phyloP scores from a whole-genome alignment of 2,113 vertebrate genomes.

The Alces alces region DNA sequence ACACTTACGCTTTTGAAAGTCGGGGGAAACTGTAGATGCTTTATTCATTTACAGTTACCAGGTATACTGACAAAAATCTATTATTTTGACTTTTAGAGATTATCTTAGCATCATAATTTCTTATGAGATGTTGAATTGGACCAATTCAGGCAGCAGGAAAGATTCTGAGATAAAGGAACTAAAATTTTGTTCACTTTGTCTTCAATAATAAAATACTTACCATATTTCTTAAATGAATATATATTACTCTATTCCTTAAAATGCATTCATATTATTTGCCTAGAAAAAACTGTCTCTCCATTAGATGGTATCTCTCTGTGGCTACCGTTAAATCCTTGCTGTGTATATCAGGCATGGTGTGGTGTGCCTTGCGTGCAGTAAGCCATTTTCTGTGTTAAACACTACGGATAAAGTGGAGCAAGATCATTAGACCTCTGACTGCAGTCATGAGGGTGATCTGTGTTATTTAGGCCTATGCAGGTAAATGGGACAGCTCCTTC shows the following conservation, averaged over 20 bases:
- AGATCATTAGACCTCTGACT: not conserved
- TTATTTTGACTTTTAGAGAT: constrained; percentile 18
- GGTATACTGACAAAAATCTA: not conserved
- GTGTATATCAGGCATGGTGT: not conserved
- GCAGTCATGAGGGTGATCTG: not conserved
- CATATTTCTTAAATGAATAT: not conserved
- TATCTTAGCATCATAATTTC: not conserved
- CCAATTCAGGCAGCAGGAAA: not conserved
- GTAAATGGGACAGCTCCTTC: not conserved
- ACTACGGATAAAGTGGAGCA: not conserved
- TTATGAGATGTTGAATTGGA: not conserved
- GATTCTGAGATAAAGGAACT: not conserved
- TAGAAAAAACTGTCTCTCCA: not conserved
- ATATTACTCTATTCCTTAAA: not conserved
- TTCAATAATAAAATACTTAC: not conserved
- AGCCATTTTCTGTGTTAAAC: not conserved
- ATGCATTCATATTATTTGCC: not conserved
- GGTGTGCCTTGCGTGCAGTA: not conserved
- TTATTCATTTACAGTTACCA: not conserved
- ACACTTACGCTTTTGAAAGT: not conserved
- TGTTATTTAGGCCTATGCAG: not conserved
- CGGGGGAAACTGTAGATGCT: not conserved
- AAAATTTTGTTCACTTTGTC: not conserved
- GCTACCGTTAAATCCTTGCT: not conserved
- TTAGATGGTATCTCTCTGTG: not conserved